phyloP scores from a whole-genome alignment of 2,888 invertebrate species.

The Xanthostigma xanthostigma region DNA sequence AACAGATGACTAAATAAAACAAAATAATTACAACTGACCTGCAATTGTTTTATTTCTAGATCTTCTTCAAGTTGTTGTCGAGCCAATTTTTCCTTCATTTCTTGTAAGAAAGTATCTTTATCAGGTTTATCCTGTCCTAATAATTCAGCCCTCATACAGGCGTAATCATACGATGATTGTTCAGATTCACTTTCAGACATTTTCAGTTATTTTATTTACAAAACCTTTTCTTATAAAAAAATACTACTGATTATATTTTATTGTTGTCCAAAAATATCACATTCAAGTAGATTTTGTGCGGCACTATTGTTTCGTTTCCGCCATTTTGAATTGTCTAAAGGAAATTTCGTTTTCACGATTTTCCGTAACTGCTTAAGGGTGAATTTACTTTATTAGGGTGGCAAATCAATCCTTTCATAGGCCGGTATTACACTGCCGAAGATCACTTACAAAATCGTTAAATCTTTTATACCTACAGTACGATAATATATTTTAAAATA shows the following conservation, averaged over 20 bases:
- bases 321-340: constrained; percentile 3
- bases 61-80: constrained; percentile 32
- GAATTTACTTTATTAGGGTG: too few relatives aligned
- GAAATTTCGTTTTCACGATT: too few relatives aligned
- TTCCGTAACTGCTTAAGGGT: too few relatives aligned
- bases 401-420: too few relatives aligned
- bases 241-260: background rate
- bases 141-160: constrained; percentile 64
- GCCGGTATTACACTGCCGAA: too few relatives aligned
- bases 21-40: constrained; percentile 20
- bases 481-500: too few relatives aligned
- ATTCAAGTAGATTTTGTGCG: constrained; percentile 1
- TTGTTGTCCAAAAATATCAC: constrained; percentile 5
- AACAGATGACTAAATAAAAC: background rate
- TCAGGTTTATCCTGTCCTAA: constrained; percentile 55
- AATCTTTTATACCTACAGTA: too few relatives aligned
- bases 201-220: too few relatives aligned
- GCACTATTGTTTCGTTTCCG: constrained; percentile 1
- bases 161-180: constrained; percentile 49
- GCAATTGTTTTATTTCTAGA: constrained; percentile 34
- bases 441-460: too few relatives aligned
- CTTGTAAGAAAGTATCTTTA: constrained; percentile 47
- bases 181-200: too few relatives aligned
- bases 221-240: too few relatives aligned
- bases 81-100: constrained; percentile 29